Base-by-base conservation (phyloP, 2,888 invertebrate genomes). In the Melanchra persicariae region DNA sequence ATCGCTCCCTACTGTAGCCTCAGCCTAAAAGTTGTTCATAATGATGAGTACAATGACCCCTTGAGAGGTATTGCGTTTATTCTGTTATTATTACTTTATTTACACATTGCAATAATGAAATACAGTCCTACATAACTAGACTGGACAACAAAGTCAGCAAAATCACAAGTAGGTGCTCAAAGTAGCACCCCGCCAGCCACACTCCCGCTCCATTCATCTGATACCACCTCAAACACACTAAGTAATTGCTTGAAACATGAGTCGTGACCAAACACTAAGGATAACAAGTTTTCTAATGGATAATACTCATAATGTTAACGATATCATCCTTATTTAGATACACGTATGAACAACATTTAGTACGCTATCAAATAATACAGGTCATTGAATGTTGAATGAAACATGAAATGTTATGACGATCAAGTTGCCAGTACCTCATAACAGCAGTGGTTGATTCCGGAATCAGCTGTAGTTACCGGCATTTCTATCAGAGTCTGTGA, bases 201-300 rank as follows among this genome's bases (percentile, higher is more conserved):
- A 74, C 40, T 34, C 51, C 8, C 52, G 17, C 12, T 24, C 45
- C 2, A 45, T 37, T 58, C 58, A 74, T 49, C 26, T 47, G 58
- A 52, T 57, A 67, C 62, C 52, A 69, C 62, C 34, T 55, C 67
- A 69, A 74, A 81, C 67, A 62, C 34, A 65, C 54, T 81, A 70
- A 75, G 74, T 83, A 75, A 83, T 84, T 81, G 74, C 79, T 83
- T 74, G 74, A 73, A 85, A 81, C 77, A 83, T 57, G 74, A 79
- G 74, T 63, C 26, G 26, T 34, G 57, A 24, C 34, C 57, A 82
- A 62, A 79, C 59, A 76, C 57, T 65, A 70, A 77, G 68, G 55
- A 66, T 72, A 79, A 81, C 74, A 84, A 62, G 73, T 74, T 76
- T 45, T 63, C 74, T 83, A 85, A 83, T 83, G 85, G 78, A 82